Conservation (phyloP, 1,140 invertebrate genomes). For the Dryas iulia region DNA sequence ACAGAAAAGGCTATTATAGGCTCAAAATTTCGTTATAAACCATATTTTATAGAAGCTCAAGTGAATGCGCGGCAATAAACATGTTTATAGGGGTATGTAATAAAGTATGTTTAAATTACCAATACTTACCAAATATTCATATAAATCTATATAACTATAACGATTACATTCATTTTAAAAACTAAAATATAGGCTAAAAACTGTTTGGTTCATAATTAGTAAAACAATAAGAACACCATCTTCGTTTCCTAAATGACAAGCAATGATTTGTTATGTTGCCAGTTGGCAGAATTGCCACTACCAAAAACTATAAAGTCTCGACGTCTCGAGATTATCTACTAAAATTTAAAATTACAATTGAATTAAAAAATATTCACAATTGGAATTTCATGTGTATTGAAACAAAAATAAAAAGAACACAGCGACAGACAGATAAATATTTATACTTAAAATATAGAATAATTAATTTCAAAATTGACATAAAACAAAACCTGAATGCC, state of each 20-base stretch:
- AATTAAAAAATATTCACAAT: too few species aligned
- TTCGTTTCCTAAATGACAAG: conserved; percentile 25
- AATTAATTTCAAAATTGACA: too few species aligned
- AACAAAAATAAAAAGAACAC: too few species aligned
- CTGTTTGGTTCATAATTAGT: conserved; percentile 11
- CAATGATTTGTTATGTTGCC: conserved; percentile 2
- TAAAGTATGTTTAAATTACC: neutral
- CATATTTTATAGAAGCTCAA: neutral
- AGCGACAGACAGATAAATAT: too few species aligned
- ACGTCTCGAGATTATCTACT: neutral
- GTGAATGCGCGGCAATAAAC: conserved; percentile 26
- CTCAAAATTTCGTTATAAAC: neutral
- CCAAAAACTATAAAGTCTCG: neutral
- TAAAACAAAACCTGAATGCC: too few species aligned
- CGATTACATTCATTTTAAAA: conserved; percentile 11
- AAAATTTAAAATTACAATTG: neutral
- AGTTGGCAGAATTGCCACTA: neutral
- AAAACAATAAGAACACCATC: conserved; percentile 32
- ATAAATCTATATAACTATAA: conserved; percentile 1
- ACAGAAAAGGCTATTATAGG: neutral
- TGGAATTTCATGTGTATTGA: too few species aligned
- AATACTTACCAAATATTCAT: conserved; percentile 12
- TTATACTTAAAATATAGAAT: too few species aligned
- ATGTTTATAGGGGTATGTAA: neutral
- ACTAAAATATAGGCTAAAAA: conserved; percentile 8